Percentiles rank a stretch among this genome's conserved stretches.
Evolutionary conservation across 2,888 invertebrate species (phyloP).

Genomic region (Eupeodes latifasciatus): DNA sequence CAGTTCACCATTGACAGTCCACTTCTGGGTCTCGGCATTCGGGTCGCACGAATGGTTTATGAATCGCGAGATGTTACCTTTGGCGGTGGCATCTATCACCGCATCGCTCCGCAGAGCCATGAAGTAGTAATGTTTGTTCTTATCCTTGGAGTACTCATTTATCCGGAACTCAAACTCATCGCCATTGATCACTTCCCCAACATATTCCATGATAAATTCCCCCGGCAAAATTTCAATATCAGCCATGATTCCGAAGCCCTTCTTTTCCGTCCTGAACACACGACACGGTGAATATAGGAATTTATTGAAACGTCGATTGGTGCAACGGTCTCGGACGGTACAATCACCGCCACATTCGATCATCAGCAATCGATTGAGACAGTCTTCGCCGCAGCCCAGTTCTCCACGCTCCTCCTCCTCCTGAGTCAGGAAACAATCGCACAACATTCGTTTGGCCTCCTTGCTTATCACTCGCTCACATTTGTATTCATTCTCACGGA

Average conservation of each 20-base stretch:
- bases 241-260: conserved; percentile 95
- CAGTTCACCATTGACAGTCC: conserved; percentile 96
- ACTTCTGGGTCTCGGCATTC: conserved; percentile 99
- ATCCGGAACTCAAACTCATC: conserved; percentile 95
- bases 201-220: conserved; percentile 98
- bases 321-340: conserved; percentile 94
- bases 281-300: conserved; percentile 93
- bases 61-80: conserved; percentile 98
- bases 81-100: conserved; percentile 97
- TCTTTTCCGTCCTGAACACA: conserved; percentile 95
- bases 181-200: conserved; percentile 97
- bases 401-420: conserved; percentile 94
- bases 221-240: conserved; percentile 85
- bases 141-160: conserved; percentile 94
- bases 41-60: conserved; percentile 99
- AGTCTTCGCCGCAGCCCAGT: conserved; percentile 96
- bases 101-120: conserved; percentile 97
- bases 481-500: conserved; percentile 94
- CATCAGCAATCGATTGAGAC: conserved; percentile 98
- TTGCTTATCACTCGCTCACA: conserved; percentile 93
- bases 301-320: conserved; percentile 97
- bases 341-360: conserved; percentile 98
- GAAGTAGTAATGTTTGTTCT: conserved; percentile 97
- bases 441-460: conserved; percentile 96
- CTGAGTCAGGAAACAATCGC: conserved; percentile 96